Conservation (phyloP, 2,113 vertebrate genomes). For the Charadrius vociferus region DNA sequence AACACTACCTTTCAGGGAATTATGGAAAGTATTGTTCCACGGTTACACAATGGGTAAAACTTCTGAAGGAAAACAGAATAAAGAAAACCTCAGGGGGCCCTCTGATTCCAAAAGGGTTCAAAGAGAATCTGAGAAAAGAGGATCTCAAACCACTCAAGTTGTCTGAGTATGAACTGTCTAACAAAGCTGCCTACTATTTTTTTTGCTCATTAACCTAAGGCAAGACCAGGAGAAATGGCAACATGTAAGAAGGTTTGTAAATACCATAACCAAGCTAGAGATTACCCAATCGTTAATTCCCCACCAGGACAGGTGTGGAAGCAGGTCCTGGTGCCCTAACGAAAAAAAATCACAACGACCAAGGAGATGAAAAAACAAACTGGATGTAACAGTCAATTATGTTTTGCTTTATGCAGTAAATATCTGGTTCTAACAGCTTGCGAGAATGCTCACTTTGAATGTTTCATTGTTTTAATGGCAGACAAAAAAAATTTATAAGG, state of each 20-base stretch:
- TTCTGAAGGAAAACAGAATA: background rate
- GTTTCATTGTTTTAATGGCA: constrained; percentile 10
- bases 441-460: background rate
- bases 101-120: background rate
- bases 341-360: background rate
- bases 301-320: background rate
- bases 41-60: background rate
- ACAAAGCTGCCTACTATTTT: background rate
- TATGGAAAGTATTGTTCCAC: background rate
- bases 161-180: background rate
- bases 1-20: background rate
- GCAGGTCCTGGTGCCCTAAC: background rate
- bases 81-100: fast-evolving
- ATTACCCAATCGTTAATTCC: background rate
- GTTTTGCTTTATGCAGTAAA: background rate
- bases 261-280: background rate
- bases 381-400: background rate
- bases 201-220: background rate
- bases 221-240: background rate
- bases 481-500: background rate
- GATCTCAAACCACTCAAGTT: background rate
- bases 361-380: background rate
- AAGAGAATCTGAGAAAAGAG: background rate
- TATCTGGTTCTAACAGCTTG: background rate
- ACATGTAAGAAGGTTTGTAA: background rate